Evolutionary conservation across 1,140 invertebrate species (phyloP).

Genomic region (Asbolus verrucosus): DNA sequence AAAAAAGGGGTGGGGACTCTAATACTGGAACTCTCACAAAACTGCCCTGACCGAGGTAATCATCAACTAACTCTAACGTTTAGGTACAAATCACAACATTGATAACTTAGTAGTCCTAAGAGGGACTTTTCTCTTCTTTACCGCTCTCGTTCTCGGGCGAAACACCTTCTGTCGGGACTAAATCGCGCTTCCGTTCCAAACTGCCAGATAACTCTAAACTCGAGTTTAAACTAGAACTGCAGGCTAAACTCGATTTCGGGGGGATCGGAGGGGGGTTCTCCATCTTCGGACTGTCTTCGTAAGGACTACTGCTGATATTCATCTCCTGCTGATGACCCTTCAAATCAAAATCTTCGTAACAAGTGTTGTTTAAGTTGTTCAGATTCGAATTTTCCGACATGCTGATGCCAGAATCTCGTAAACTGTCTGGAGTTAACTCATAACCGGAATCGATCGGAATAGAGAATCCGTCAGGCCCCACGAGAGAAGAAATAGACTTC

Average conservation of each 20-base stretch:
- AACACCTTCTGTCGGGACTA: not conserved
- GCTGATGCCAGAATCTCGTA: conserved; percentile 70
- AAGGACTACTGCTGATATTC: conserved; percentile 64
- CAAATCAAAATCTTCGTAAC: conserved; percentile 71
- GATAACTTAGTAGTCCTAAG: not conserved
- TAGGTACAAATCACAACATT: conserved; percentile 29
- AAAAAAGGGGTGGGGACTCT: not conserved
- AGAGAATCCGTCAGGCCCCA: conserved; percentile 47
- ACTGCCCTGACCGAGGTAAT: conserved; percentile 13
- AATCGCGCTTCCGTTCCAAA: conserved; percentile 5
- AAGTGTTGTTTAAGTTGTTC: conserved; percentile 70
- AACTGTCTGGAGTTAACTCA: conserved; percentile 63
- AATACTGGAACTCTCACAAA: conserved; percentile 31
- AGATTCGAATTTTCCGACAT: conserved; percentile 68
- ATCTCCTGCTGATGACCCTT: conserved; percentile 65
- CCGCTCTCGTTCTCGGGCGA: not conserved
- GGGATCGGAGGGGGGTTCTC: conserved; percentile 71
- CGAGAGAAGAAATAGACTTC: conserved; percentile 61
- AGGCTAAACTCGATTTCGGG: conserved; percentile 65
- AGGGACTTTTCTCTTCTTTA: conserved; percentile 13
- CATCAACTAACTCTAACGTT: conserved; percentile 1
- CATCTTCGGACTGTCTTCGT: conserved; percentile 62
- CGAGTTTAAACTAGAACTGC: conserved; percentile 51
- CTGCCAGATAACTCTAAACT: conserved; percentile 52
- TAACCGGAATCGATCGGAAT: conserved; percentile 58